Base-by-base conservation (phyloP, 2,888 invertebrate genomes). In the Himalopsyche tibetana region DNA sequence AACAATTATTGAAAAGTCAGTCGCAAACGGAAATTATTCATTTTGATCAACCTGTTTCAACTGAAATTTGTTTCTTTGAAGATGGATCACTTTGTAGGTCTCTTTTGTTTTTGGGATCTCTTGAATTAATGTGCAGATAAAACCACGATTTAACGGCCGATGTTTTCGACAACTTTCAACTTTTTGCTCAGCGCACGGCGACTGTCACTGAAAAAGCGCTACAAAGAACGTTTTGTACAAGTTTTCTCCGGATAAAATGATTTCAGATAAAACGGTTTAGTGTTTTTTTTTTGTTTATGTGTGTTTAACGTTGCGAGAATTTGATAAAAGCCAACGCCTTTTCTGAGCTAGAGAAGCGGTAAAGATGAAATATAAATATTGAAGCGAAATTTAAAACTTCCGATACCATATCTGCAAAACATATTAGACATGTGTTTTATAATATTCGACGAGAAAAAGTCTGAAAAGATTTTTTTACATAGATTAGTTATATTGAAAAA, bases 221-320 rank as follows among this genome's bases (percentile, higher is more conserved):
- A 36, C 74, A 74, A 74, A 74, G 36, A 74, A 74, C 36, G 38
- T 36, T 74, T 15, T 36, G 74, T 74, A 74, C 74, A 74, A 74
- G 74, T 74, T 74, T 74, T 74, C 74, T 36, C 74, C 74, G 74
- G 74, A 74, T 74, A 74, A 74, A 74, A 74, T 74, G 74, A 74
- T 74, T 74, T 74, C 74, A 74, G 74, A 74, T 74, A 74, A 74
- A 74, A 74, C 74, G 74, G 74, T 74, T 74, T 38, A 74, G 74
- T 74, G 36, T 74, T 74, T 74, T 74, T n/a, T 55, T 74, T 74
- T 74, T 74, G 74, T 74, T 74, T 74, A 74, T 74, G 74, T 74
- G 74, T 74, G 74, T 36, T 74, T 74, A 74, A 74, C 74, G 74
- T 74, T 74, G 74, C 74, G 74, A 36, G 74, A 74, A 74, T 74